These are phyloP conservation scores for Monopterus albus DNA, from an alignment of 2,113 vertebrate genomes.

Conservation along the genomic window DNA sequence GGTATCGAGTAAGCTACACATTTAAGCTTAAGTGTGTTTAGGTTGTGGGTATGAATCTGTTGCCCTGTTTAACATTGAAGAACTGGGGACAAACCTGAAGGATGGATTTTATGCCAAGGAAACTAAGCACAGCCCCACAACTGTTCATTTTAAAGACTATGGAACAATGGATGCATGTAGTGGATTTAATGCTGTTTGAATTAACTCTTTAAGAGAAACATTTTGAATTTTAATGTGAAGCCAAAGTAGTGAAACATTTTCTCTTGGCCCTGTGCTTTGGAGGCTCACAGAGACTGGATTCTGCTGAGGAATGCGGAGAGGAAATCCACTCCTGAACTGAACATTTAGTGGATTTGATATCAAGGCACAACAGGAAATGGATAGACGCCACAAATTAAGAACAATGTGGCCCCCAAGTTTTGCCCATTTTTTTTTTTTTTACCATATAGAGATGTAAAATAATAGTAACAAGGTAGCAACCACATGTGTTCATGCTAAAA, in stretches of 20 bases:
- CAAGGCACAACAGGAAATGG: slow-evolving; percentile 25
- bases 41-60: slow-evolving; percentile 24
- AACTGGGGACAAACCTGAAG: slow-evolving; percentile 22
- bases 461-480: slow-evolving; percentile 16
- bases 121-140: slow-evolving; percentile 20
- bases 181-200: slow-evolving; percentile 41
- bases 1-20: slow-evolving; percentile 10
- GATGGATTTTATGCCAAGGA: slow-evolving; percentile 71
- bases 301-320: slow-evolving; percentile 16
- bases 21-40: slow-evolving; percentile 34
- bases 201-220: no score
- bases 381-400: slow-evolving; percentile 15
- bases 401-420: slow-evolving; percentile 30
- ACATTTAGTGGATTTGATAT: slow-evolving; percentile 50
- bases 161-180: slow-evolving; percentile 49
- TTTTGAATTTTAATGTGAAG: slow-evolving; percentile 63
- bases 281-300: slow-evolving; percentile 46
- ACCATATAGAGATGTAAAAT: slow-evolving; percentile 15
- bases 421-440: slow-evolving; percentile 8
- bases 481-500: slow-evolving; percentile 4
- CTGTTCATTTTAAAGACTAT: slow-evolving; percentile 41
- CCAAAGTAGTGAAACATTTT: slow-evolving; percentile 52
- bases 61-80: slow-evolving; percentile 25
- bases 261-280: slow-evolving; percentile 29
- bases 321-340: slow-evolving; percentile 27